Evolutionary conservation across 2,888 invertebrate species (phyloP).

Genomic region (Ryuthela nishihirai): DNA sequence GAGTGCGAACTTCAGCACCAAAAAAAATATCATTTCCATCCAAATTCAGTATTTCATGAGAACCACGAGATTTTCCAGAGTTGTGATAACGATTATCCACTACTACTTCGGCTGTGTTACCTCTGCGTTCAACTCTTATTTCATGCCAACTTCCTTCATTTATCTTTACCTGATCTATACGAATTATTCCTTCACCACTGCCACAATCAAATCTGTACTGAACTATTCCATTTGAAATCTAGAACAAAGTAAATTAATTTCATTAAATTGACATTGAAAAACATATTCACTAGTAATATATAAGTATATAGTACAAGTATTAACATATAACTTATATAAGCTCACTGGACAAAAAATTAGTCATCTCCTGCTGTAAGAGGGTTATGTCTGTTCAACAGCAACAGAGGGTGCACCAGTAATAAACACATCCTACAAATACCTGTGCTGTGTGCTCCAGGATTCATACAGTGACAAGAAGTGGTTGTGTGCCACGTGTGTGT

Average conservation of each 20-base stretch:
- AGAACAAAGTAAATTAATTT: background rate
- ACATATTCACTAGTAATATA: too few species aligned
- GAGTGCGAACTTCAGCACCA: conserved; percentile 49
- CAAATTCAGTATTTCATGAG: conserved; percentile 77
- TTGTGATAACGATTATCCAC: conserved; percentile 71
- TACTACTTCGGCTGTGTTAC: conserved; percentile 70
- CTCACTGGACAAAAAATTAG: too few species aligned
- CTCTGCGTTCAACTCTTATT: conserved; percentile 69
- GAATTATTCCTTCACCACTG: conserved; percentile 78
- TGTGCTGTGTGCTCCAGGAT: too few species aligned
- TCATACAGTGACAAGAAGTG: too few species aligned
- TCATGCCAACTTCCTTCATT: conserved; percentile 83
- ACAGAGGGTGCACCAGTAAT: too few species aligned
- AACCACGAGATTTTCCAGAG: conserved; percentile 67
- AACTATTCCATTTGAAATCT: conserved; percentile 43
- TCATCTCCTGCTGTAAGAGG: too few species aligned
- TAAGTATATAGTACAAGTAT: too few species aligned
- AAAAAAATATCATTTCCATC: conserved; percentile 57
- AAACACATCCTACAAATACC: too few species aligned
- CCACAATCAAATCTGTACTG: conserved; percentile 82
- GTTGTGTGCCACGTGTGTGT: too few species aligned
- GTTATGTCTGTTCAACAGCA: too few species aligned
- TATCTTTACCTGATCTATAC: conserved; percentile 70
- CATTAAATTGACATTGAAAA: too few species aligned
- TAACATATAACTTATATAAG: too few species aligned